phyloP scores from a whole-genome alignment of 2,888 invertebrate genomes.

The Diloba caeruleocephala region DNA sequence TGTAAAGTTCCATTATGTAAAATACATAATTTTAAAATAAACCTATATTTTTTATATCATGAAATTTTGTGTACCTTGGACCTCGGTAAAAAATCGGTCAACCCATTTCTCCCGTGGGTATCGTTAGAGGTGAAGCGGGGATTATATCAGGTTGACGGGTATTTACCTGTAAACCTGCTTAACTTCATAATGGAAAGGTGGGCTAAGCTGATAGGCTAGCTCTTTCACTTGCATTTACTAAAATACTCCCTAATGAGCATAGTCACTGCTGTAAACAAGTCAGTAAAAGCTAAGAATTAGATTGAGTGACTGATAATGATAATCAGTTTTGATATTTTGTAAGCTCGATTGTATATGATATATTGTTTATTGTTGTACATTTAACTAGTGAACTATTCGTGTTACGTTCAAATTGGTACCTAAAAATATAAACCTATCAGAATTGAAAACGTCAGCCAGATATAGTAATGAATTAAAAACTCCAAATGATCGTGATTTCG shows the following conservation, averaged over 20 bases:
- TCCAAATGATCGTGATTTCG: constrained; percentile 68
- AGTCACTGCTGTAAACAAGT: too few species aligned
- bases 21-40: neutral
- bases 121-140: constrained; percentile 35
- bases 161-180: constrained; percentile 16
- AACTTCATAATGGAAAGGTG: constrained; percentile 1
- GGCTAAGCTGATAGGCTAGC: constrained; percentile 5
- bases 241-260: too few species aligned
- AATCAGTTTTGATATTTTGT: too few species aligned
- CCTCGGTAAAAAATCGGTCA: constrained; percentile 43
- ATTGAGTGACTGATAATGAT: too few species aligned
- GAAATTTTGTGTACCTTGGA: constrained; percentile 27
- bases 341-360: neutral
- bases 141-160: constrained; percentile 36
- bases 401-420: constrained; percentile 8
- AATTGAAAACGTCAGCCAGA: constrained; percentile 35
- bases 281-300: too few species aligned
- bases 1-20: neutral
- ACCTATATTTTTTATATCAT: constrained; percentile 38
- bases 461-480: constrained; percentile 53
- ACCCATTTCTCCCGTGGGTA: constrained; percentile 33
- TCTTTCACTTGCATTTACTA: too few species aligned
- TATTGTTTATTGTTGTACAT: neutral
- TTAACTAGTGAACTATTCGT: neutral
- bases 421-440: constrained; percentile 28